Base-by-base conservation (phyloP, 2,888 invertebrate species). In the Trissolcus japonicus region DNA sequence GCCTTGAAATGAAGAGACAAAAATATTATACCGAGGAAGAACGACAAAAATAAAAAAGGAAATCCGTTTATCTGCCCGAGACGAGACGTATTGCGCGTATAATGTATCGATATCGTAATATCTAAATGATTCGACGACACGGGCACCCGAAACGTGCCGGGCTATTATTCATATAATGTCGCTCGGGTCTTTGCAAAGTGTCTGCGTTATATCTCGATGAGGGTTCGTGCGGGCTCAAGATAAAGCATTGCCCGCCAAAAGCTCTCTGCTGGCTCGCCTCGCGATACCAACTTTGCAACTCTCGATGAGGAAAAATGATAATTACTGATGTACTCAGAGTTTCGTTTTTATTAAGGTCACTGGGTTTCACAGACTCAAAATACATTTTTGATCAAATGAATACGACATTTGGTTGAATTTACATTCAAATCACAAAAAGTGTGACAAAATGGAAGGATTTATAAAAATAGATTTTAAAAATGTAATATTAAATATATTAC, bases 91-190 rank as follows among this genome's bases (percentile, higher is more conserved):
- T 79, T 76, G 76, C 76, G 72, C 16, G 72, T 72, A 83, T 87
- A 87, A 88, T 85, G 87, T 88, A 88, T 88, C 86, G 87, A 87
- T 87, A 88, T 85, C 84, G 86, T 87, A 88, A 88, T 88, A 88
- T 88, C 85, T 85, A 83, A 87, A 88, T 86, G 88, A 88, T 88
- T 88, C 84, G 81, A 80, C 83, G 84, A 84, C 81, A 82, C 81
- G 80, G 80, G 80, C 82, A 81, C 81, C 82, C 81, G 79, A 76
- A 77, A 35, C 35, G 35, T 76, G 78, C 76, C 74, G 66, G 82
- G 83, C 85, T 84, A 86, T 86, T 86, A 84, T 85, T 86, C 86
- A 84, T 25, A 25, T 85, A 80, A 82, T 79, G 83, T 82, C 81
- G 79, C 74, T 68, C 80, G 82, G 82, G 82, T 83, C 83, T 84